Evolutionary conservation across 2,888 invertebrate species (phyloP).

Genomic region (Sepiola atlantica): DNA sequence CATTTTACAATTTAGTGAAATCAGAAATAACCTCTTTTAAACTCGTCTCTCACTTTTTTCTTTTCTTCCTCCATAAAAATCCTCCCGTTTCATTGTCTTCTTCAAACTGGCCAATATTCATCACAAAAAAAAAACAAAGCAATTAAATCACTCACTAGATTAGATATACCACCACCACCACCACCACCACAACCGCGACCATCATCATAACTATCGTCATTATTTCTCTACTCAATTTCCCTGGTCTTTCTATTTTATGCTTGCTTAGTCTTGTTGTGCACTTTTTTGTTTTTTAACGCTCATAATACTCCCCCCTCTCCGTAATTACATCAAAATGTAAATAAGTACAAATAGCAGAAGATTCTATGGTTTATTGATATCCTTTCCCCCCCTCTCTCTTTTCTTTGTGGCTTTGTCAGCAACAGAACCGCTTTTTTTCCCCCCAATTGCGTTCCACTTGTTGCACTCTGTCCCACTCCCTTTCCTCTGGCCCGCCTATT

Average conservation of each 20-base stretch:
- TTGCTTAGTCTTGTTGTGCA: slow-evolving; percentile 7
- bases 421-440: slow-evolving; percentile 22
- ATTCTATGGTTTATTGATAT: slow-evolving; percentile 15
- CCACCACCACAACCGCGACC: neutral
- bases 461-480: slow-evolving; percentile 41
- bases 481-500: neutral
- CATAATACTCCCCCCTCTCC: neutral
- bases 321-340: neutral
- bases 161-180: too few relatives aligned
- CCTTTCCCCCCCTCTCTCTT: neutral
- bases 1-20: neutral
- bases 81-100: neutral
- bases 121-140: too few relatives aligned
- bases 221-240: slow-evolving; percentile 21
- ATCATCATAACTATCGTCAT: neutral
- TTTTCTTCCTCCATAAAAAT: neutral
- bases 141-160: too few relatives aligned
- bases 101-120: too few relatives aligned
- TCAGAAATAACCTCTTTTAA: neutral
- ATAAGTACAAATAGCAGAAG: neutral
- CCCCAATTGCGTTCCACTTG: slow-evolving; percentile 4
- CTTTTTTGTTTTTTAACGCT: neutral
- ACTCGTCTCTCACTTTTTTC: neutral
- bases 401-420: slow-evolving; percentile 42
- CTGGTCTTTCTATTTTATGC: neutral